A percentile compares a stretch with the other conserved stretches of the same genome.
These are phyloP conservation scores for Mesorhabditis belari DNA, from an alignment of 2,888 invertebrate species.

Conservation along the genomic window DNA sequence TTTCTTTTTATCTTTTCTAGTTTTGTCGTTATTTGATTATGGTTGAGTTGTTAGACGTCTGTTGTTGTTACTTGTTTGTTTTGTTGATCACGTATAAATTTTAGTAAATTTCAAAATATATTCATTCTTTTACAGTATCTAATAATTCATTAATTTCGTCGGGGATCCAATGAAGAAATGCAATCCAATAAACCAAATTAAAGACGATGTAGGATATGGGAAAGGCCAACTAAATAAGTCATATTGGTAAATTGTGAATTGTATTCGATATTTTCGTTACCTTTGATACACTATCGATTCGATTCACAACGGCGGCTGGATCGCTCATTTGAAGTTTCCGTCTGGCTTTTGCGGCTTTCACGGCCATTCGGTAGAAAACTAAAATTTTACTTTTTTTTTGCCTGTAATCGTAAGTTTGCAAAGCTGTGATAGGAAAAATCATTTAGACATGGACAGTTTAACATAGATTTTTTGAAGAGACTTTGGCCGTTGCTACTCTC, in stretches of 20 bases:
- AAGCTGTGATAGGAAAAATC: not conserved
- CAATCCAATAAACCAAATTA: slow-evolving; percentile 76
- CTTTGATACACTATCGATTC: slow-evolving; percentile 39
- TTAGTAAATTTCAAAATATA: too few species aligned
- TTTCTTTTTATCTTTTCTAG: too few species aligned
- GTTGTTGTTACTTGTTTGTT: too few species aligned
- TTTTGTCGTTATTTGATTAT: too few species aligned
- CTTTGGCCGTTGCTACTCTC: too few species aligned
- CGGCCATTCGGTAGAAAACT: slow-evolving; percentile 44
- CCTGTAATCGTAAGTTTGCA: not conserved
- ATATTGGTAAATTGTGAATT: slow-evolving; percentile 61
- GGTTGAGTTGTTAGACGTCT: too few species aligned
- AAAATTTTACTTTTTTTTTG: slow-evolving; percentile 7
- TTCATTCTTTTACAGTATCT: too few species aligned
- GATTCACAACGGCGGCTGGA: slow-evolving; percentile 36
- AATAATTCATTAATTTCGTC: slow-evolving; percentile 40
- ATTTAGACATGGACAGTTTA: not conserved
- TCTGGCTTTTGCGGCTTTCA: slow-evolving; percentile 37
- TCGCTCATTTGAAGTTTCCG: slow-evolving; percentile 32
- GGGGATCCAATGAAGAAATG: slow-evolving; percentile 60
- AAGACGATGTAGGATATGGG: slow-evolving; percentile 71
- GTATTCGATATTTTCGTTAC: slow-evolving; percentile 2
- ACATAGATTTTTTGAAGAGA: too few species aligned
- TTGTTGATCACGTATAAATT: too few species aligned
- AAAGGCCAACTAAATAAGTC: slow-evolving; percentile 63